These are phyloP conservation scores for Notodonta dromedarius DNA, from an alignment of 2,888 invertebrate species.

Conservation along the genomic window DNA sequence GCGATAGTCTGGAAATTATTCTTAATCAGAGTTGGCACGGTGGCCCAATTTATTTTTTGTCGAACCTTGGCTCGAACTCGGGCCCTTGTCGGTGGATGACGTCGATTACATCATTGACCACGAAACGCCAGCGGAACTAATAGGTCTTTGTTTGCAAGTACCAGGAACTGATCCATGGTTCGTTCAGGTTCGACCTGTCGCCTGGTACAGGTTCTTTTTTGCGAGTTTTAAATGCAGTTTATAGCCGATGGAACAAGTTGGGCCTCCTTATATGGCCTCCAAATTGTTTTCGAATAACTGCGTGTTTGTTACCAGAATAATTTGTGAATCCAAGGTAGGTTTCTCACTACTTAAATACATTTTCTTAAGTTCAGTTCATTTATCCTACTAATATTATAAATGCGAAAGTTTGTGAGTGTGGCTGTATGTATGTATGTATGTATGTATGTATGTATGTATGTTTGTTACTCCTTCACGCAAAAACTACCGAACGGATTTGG, in stretches of 20 bases:
- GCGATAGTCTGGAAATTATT: constrained; percentile 13
- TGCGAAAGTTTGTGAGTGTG: too few relatives aligned
- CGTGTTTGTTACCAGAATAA: background rate
- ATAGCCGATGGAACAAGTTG: background rate
- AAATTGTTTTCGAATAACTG: background rate
- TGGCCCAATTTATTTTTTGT: constrained; percentile 37
- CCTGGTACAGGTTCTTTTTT: background rate
- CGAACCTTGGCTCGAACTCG: constrained; percentile 31
- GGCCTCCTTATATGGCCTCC: background rate
- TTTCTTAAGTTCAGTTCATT: too few relatives aligned
- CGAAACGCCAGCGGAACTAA: constrained; percentile 16
- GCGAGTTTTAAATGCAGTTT: background rate
- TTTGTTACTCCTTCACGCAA: too few relatives aligned
- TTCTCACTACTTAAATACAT: too few relatives aligned
- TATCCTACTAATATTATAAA: too few relatives aligned
- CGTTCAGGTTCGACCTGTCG: background rate
- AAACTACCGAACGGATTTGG: too few relatives aligned
- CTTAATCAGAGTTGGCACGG: constrained; percentile 23
- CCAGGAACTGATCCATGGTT: constrained; percentile 8
- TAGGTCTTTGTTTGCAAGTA: constrained; percentile 8
- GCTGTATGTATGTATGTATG: too few relatives aligned
- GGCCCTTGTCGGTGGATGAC: constrained; percentile 39
- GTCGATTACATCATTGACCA: constrained; percentile 26
- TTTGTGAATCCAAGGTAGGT: background rate
- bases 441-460: too few relatives aligned